phyloP scores from a whole-genome alignment of 2,888 invertebrate genomes.

The Tortricodes alternella region DNA sequence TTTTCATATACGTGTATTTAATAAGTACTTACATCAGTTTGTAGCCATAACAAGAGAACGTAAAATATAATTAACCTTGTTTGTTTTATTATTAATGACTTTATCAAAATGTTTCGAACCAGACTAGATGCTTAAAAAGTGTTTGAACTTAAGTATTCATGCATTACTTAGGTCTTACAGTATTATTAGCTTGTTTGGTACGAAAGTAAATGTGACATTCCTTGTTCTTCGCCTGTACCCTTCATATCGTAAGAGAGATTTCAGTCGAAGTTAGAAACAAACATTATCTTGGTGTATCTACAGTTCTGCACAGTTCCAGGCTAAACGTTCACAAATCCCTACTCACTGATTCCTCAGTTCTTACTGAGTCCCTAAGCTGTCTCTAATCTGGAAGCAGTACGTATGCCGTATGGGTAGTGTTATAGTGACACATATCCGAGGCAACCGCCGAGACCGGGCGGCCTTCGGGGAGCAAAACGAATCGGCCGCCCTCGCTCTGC shows the following conservation, averaged over 20 bases:
- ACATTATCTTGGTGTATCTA: background rate
- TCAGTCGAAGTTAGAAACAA: background rate
- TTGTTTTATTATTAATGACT: no score
- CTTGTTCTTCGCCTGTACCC: no score
- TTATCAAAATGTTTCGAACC: no score
- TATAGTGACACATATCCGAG: slow-evolving; percentile 79
- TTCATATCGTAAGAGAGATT: background rate
- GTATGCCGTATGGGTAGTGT: slow-evolving; percentile 47
- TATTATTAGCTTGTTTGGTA: no score
- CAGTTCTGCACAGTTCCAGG: no score
- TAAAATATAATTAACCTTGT: background rate
- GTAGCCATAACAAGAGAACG: background rate
- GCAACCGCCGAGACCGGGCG: slow-evolving; percentile 69
- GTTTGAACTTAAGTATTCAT: no score
- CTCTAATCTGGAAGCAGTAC: background rate
- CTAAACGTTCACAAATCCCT: no score
- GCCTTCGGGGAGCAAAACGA: slow-evolving; percentile 75
- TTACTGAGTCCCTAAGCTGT: background rate
- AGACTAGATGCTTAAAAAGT: no score
- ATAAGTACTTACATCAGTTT: background rate
- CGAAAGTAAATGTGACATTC: no score
- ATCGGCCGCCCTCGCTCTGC: slow-evolving; percentile 48
- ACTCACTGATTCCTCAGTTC: background rate
- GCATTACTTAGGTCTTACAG: no score
- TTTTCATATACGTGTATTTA: no score